Percentiles rank a stretch among this genome's conserved stretches.
Conservation (phyloP, 1,140 invertebrate species). For the Philaenus spumarius region DNA sequence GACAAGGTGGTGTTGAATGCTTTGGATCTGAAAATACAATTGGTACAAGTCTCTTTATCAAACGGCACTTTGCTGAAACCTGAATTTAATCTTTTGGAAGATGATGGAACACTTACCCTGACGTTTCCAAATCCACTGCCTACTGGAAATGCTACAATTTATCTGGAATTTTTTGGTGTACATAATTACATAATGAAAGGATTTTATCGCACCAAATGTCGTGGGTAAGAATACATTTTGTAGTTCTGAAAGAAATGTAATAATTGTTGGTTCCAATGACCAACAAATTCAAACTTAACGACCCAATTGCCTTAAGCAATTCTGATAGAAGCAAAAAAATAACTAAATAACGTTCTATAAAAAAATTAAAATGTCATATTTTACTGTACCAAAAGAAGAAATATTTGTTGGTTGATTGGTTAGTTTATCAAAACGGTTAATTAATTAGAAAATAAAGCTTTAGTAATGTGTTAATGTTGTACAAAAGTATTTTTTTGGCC, state of each 20-base stretch:
- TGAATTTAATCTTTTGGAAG: slow-evolving; percentile 47
- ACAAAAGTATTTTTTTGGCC: no score
- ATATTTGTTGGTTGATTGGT: no score
- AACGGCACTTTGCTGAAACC: slow-evolving; percentile 40
- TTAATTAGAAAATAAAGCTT: no score
- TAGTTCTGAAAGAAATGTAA: no score
- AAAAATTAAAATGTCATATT: slow-evolving; percentile 79
- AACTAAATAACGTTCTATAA: no score
- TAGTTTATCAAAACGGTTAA: no score
- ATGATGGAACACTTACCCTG: slow-evolving; percentile 65
- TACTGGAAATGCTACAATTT: slow-evolving; percentile 55
- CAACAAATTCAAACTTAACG: no score
- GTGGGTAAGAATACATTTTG: slow-evolving; percentile 37
- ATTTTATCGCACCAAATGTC: slow-evolving; percentile 87
- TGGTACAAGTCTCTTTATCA: slow-evolving; percentile 46
- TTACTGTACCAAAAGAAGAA: slow-evolving; percentile 73
- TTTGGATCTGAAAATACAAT: slow-evolving; percentile 64
- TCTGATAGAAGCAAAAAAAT: no score
- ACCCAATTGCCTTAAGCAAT: no score
- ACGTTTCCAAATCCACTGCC: slow-evolving; percentile 53
- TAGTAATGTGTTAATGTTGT: no score
- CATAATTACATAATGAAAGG: slow-evolving; percentile 94
- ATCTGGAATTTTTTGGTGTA: slow-evolving; percentile 69
- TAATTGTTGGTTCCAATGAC: no score
- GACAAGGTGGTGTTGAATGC: slow-evolving; percentile 70